Percentiles rank a stretch among this genome's conserved stretches.
Evolutionary conservation across 1,140 invertebrate genomes (phyloP).

Genomic region (Trinorchestia longiramus): DNA sequence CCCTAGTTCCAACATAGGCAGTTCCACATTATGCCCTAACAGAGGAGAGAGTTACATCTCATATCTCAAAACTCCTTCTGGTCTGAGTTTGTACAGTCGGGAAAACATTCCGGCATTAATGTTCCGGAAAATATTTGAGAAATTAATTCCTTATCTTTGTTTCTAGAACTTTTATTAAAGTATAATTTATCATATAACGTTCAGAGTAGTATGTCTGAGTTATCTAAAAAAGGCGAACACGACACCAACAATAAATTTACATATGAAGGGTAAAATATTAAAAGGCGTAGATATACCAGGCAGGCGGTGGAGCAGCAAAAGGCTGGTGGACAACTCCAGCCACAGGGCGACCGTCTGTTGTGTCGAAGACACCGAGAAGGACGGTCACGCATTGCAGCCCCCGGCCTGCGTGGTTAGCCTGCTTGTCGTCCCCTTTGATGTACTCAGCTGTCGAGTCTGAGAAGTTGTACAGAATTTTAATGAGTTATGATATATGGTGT

Average conservation of each 20-base stretch:
- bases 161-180: too few relatives aligned
- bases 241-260: too few relatives aligned
- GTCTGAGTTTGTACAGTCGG: too few relatives aligned
- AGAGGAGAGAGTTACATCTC: neutral
- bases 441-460: conserved; percentile 30
- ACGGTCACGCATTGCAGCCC: conserved; percentile 44
- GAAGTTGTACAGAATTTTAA: neutral
- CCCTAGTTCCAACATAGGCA: neutral
- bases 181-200: too few relatives aligned
- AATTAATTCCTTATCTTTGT: too few relatives aligned
- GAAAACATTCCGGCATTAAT: too few relatives aligned
- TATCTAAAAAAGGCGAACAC: too few relatives aligned
- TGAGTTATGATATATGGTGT: too few relatives aligned
- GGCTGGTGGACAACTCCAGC: conserved; percentile 37
- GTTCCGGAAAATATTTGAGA: too few relatives aligned
- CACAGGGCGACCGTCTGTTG: conserved; percentile 3
- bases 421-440: conserved; percentile 7
- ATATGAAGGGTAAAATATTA: too few relatives aligned
- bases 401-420: neutral
- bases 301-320: neutral
- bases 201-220: too few relatives aligned
- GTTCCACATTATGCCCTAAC: neutral
- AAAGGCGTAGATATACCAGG: neutral
- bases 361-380: conserved; percentile 28
- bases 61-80: too few relatives aligned